Evolutionary conservation across 2,113 vertebrate genomes (phyloP), one percentile per base, ranked within the genome.

Genomic region (Periophthalmus modestus): DNA sequence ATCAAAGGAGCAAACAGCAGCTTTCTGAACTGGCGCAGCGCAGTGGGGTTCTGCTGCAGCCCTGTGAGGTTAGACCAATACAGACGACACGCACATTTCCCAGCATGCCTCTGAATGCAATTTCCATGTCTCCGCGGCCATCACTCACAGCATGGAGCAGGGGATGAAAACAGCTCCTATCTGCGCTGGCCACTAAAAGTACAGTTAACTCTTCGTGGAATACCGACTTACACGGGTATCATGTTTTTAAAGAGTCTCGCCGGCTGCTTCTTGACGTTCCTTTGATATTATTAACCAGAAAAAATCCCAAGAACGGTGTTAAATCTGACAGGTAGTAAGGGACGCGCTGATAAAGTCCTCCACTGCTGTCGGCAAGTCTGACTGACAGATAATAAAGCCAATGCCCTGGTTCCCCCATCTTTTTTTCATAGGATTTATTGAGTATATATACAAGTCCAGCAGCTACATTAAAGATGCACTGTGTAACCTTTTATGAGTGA

Each of bases 181-280:
- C 86, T 87, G 86, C 69, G 82, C 76, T 88, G 81, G 89, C 84
- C 75, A 85, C 66, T 76, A 68, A 85, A 62, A 62, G 59, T 28
- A 62, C 59, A 5, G 59, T 34, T 62, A 33, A 85, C 75, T 66
- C 80, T 69, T 69, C 39, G 19, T 33, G 33, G 62, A 69, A 58
- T 52, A 21, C 23, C 4, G 19, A 54, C 46, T 48, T 39, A 52
- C 76, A 67, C 13, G 12, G 14, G 62, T 47, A 5, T 21, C 11
- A 14, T 43, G 62, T 39, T 73, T 52, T 54, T 33, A 66, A 75
- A 63, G 23, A 48, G 16, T 2, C n/a, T 68, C 0, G 0, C 66
- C 73, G 3, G 2, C 58, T 50, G 23, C 33, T 71, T 66, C 2
- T 61, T 7, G 11, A 1, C 10, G 19, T 16, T 34, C 24, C 66